Evolutionary conservation across 2,113 vertebrate genomes (phyloP).

Genomic region (Stercorarius parasiticus): DNA sequence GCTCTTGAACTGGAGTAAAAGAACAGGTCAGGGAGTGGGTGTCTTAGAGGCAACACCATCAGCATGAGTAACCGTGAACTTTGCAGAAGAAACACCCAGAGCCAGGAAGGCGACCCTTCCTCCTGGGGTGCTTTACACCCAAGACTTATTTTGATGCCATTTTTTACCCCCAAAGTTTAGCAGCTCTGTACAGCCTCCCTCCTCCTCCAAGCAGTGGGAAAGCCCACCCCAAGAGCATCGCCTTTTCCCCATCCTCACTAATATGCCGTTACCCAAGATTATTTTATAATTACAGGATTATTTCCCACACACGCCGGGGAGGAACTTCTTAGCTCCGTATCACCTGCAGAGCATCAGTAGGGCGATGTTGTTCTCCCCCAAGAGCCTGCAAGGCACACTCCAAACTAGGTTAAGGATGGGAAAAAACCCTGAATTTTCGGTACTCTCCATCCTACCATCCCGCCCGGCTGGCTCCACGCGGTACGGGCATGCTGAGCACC

Average conservation of each 20-base stretch:
- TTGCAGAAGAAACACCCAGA: not conserved
- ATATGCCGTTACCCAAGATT: not conserved
- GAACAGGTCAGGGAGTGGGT: not conserved
- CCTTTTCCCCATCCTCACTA: not conserved
- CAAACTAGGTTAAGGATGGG: not conserved
- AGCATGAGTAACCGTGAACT: not conserved
- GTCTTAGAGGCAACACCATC: not conserved
- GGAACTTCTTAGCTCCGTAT: not conserved
- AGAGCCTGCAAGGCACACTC: not conserved
- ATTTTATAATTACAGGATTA: conserved; percentile 2
- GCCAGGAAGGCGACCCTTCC: not conserved
- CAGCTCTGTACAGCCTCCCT: not conserved
- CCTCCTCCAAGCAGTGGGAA: not conserved
- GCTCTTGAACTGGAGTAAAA: not conserved
- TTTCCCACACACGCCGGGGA: not conserved
- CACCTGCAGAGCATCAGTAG: not conserved
- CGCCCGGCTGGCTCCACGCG: not conserved
- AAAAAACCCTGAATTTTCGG: not conserved
- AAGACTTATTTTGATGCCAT: not conserved
- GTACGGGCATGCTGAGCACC: not conserved
- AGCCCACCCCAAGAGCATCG: not conserved
- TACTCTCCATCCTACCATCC: not conserved
- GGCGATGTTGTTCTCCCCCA: not conserved
- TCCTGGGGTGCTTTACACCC: not conserved
- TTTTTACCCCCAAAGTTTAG: not conserved